Evolutionary conservation across 2,113 vertebrate species (phyloP).

Genomic region (Ornithorhynchus anatinus): DNA sequence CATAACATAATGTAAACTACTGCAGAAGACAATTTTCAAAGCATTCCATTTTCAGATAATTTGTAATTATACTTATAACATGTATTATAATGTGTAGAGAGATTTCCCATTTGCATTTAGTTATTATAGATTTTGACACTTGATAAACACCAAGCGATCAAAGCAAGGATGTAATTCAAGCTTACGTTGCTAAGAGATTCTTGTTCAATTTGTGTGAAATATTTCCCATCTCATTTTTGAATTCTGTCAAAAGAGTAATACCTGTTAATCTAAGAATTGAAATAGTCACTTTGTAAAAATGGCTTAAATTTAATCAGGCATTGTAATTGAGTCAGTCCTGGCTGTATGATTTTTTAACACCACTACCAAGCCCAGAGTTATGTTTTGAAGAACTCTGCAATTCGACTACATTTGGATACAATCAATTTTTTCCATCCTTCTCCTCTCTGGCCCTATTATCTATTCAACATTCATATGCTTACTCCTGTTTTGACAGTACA

Average conservation of each 20-base stretch:
- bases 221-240: background rate
- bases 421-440: background rate
- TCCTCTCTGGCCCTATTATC: conserved; percentile 46
- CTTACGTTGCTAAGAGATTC: background rate
- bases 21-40: background rate
- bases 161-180: background rate
- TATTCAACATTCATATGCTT: conserved; percentile 49
- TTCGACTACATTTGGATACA: conserved; percentile 16
- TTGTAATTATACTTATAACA: background rate
- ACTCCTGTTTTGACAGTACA: conserved; percentile 47
- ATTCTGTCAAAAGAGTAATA: background rate
- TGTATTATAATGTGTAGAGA: background rate
- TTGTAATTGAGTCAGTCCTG: background rate
- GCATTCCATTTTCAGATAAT: background rate
- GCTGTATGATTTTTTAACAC: conserved; percentile 4
- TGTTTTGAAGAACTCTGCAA: conserved; percentile 36
- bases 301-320: background rate
- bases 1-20: background rate
- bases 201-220: background rate
- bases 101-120: background rate
- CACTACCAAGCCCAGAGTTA: background rate
- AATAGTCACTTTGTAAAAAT: background rate
- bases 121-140: background rate
- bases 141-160: background rate
- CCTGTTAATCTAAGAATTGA: background rate